Base-by-base conservation (phyloP, 2,888 invertebrate species). In the Poecilobothrus nobilitatus region DNA sequence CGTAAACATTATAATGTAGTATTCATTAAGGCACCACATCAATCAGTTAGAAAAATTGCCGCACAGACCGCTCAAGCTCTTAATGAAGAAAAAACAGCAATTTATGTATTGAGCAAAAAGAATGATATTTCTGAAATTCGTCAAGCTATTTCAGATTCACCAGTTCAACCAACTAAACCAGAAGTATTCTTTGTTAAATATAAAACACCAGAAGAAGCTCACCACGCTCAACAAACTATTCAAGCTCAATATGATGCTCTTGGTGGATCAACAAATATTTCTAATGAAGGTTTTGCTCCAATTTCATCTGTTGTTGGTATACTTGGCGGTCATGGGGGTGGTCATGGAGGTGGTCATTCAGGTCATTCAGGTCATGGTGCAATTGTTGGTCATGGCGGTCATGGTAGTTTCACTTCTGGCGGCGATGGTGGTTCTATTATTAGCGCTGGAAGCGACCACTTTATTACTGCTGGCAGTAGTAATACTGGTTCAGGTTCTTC, bases 101-200 rank as follows among this genome's bases (percentile, higher is more conserved):
- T 75, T 37, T 75, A 75, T 71, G 75, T 75, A 63, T 68, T 75
- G 67, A 73, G 72, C 68, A 75, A 75, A 72, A 74, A 75, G 63
- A 65, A 68, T 8, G 74, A 73, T 8, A 71, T 71, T n/a, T 63
- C 71, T 20, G 73, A 74, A 21, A 66, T 75, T 53, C 71, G 71
- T 22, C 68, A 74, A 8, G 73, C 73, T 18, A 69, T 75, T 12
- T 69, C 71, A 22, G 72, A 74, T 53, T 66, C 71, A 10, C 70
- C 69, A 63, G 71, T 73, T 8, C 73, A 71, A 8, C 74, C 73
- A 1, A 65, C 71, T 63, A 75, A 74, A 68, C 75, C 75, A 2
- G 75, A 75, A 65, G 75, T n/a, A n/a, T n/a, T n/a, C n/a, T n/a
- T n/a, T n/a, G n/a, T n/a, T n/a, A n/a, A n/a, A n/a, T n/a, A n/a